A percentile compares a stretch with the other conserved stretches of the same genome.
These are phyloP conservation scores for Sparidentex hasta DNA, from an alignment of 2,797 vertebrate genomes.

Conservation along the genomic window DNA sequence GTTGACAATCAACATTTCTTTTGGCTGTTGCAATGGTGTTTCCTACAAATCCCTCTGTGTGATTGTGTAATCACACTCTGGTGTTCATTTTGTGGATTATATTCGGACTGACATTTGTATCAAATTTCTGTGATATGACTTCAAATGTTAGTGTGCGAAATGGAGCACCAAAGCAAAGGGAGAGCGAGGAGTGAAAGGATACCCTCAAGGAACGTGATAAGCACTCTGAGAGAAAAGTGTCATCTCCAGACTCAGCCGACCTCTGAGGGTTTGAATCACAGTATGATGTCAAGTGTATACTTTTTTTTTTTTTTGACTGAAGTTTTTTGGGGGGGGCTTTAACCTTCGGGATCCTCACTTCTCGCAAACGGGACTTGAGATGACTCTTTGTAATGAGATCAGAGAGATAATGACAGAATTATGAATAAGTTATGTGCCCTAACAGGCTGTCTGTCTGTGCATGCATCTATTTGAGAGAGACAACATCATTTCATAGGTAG, in stretches of 20 bases:
- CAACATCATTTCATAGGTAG: slow-evolving; percentile 10
- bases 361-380: slow-evolving; percentile 37
- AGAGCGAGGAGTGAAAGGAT: slow-evolving; percentile 1
- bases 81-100: slow-evolving; percentile 33
- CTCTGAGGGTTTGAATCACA: slow-evolving; percentile 52
- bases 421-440: slow-evolving; percentile 60
- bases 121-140: background rate
- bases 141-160: slow-evolving; percentile 14
- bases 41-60: slow-evolving; percentile 13
- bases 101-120: slow-evolving; percentile 46
- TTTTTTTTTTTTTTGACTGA: slow-evolving; percentile 8
- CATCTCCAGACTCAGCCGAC: slow-evolving; percentile 29
- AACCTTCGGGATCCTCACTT: slow-evolving; percentile 55
- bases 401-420: slow-evolving; percentile 51
- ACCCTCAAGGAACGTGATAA: slow-evolving; percentile 33
- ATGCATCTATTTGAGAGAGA: background rate
- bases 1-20: background rate
- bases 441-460: slow-evolving; percentile 44
- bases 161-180: background rate
- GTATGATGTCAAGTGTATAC: slow-evolving; percentile 32
- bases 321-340: slow-evolving; percentile 43
- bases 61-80: slow-evolving; percentile 29
- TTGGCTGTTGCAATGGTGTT: background rate
- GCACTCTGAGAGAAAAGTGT: slow-evolving; percentile 35
- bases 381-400: slow-evolving; percentile 50